Percentiles rank a stretch among this genome's conserved stretches.
Conservation (phyloP, 2,888 invertebrate species). For the Mesorhabditis spiculigera region DNA sequence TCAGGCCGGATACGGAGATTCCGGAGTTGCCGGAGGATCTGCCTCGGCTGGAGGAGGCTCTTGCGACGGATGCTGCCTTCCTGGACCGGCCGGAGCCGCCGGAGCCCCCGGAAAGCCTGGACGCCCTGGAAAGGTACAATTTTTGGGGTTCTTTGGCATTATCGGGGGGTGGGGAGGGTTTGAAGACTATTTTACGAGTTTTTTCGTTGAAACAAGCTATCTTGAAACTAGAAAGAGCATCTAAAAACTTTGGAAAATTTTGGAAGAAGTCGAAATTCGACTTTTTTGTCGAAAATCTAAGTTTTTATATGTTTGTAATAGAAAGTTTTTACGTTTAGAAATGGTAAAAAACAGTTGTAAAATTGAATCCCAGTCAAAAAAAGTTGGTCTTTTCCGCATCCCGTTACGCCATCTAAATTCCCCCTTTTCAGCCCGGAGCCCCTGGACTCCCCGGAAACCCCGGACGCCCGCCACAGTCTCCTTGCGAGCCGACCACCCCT, state of each 20-base stretch:
- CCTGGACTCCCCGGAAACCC: constrained; percentile 28
- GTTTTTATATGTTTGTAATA: no score
- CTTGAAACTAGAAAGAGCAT: no score
- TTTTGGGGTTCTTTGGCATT: no score
- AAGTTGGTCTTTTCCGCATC: neutral
- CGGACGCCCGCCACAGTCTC: constrained; percentile 24
- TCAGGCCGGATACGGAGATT: constrained; percentile 17
- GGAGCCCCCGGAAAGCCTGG: constrained; percentile 5
- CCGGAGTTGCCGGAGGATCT: neutral
- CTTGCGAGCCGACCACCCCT: constrained; percentile 23
- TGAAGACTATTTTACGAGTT: no score
- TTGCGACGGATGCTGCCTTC: constrained; percentile 6
- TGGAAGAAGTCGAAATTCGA: no score
- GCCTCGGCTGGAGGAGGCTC: neutral
- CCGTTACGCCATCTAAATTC: neutral
- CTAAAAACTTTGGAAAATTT: no score
- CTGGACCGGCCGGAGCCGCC: constrained; percentile 3
- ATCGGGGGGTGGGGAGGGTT: no score
- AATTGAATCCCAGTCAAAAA: no score
- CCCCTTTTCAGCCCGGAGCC: constrained; percentile 19
- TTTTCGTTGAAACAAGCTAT: no score
- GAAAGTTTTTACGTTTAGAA: no score
- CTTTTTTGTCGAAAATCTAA: no score
- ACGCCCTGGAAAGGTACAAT: neutral
- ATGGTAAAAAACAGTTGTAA: no score